Evolutionary conservation across 2,888 invertebrate genomes (phyloP), one percentile per base, ranked within the genome.

Genomic region (Leptinotarsa haldemani): DNA sequence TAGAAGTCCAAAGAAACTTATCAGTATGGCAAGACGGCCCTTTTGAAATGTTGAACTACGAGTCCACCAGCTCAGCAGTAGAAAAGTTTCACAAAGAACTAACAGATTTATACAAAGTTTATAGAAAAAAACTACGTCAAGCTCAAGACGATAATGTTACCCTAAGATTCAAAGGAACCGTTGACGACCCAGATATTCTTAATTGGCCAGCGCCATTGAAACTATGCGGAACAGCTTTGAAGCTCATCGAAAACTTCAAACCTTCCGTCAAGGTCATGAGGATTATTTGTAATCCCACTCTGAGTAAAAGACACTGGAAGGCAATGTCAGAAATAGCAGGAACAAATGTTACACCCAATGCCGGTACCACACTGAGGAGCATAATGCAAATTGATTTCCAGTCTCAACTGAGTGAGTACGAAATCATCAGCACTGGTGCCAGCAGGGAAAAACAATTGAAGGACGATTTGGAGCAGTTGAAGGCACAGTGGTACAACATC

Each of bases 21-120:
- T 94, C 92, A 78, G 93, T 95, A 13, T 97, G 97, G 95, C 92
- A 96, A 90, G 95, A 97, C 85, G 97, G 97, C 0, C 93, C 95
- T 1, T 97, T 97, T 87, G 93, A 95, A 84, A 94, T 94, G 82
- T 89, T 97, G 74, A 93, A 94, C 81, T 93, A 95, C 9, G 90
- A 91, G 71, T 89, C 90, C 79, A 94, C 97, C 75, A 96, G 96
- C 85, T 88, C 88, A 67, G 94, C 93, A 77, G 93, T 95, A 1
- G 94, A 94, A 70, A 92, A 93, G 82, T 95, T 92, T 83, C 91
- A 92, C 66, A 92, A 93, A 80, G 95, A 95, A 80, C 92, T 97
- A 80, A 89, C 91, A 71, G 94, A 93, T 85, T 90, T 92, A 20
- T 93, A 94, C 77, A 96, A 96, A 86, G 89, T 90, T 74, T 95